Conservation (phyloP, 1,140 invertebrate genomes). For the Samia ricini region DNA sequence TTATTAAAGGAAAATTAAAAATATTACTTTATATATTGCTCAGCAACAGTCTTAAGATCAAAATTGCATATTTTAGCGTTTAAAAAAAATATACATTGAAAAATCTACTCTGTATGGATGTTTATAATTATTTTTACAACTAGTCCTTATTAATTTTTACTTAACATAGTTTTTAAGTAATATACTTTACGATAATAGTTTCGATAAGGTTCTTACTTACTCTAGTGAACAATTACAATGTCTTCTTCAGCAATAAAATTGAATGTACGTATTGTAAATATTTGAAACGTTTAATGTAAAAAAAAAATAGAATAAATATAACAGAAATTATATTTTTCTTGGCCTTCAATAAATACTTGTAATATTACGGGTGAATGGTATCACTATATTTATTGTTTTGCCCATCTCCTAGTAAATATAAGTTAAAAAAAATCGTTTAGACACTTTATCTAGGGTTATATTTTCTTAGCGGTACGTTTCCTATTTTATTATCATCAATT, state of each 20-base stretch:
- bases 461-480: neutral
- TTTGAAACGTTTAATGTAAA: constrained; percentile 67
- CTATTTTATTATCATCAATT: constrained; percentile 1
- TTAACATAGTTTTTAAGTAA: constrained; percentile 60
- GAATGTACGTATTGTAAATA: constrained; percentile 72
- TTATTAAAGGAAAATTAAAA: neutral
- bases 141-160: constrained; percentile 68
- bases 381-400: neutral
- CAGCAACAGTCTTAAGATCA: neutral
- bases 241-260: constrained; percentile 72
- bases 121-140: constrained; percentile 65
- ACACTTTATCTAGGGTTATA: too few species aligned
- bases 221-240: constrained; percentile 54
- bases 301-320: constrained; percentile 63
- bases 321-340: constrained; percentile 75
- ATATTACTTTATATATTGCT: neutral
- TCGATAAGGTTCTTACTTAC: constrained; percentile 41
- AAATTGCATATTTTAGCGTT: neutral
- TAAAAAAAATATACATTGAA: neutral
- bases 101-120: constrained; percentile 25
- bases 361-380: constrained; percentile 45
- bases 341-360: constrained; percentile 57
- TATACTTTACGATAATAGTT: constrained; percentile 59
- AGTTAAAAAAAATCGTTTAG: neutral
- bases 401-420: neutral